These are phyloP conservation scores for Anorthoa munda DNA, from an alignment of 2,888 invertebrate species.

Conservation along the genomic window DNA sequence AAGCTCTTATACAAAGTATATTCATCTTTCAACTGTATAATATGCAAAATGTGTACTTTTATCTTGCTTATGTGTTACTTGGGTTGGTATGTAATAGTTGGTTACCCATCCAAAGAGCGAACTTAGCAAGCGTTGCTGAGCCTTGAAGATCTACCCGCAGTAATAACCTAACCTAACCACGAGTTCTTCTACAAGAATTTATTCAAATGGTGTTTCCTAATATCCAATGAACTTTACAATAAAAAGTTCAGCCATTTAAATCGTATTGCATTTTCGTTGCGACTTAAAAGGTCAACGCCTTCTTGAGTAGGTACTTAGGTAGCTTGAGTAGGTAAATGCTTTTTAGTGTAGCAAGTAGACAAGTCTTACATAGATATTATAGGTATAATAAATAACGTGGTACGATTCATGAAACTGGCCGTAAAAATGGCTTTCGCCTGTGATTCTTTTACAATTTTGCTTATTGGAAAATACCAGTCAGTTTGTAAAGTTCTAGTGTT, in stretches of 20 bases:
- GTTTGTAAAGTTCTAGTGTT: too few species aligned
- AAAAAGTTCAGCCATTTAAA: constrained; percentile 13
- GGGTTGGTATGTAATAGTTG: background rate
- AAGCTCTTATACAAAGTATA: too few species aligned
- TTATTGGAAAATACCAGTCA: too few species aligned
- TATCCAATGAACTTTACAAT: background rate
- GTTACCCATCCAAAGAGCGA: background rate
- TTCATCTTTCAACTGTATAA: too few species aligned
- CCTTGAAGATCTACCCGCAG: background rate
- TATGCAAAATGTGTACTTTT: too few species aligned
- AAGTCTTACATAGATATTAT: background rate
- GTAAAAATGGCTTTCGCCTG: background rate
- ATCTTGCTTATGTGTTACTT: too few species aligned
- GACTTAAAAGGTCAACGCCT: constrained; percentile 40
- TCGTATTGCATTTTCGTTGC: constrained; percentile 11
- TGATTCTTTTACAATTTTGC: too few species aligned
- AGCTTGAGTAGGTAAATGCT: constrained; percentile 17
- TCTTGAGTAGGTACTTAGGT: constrained; percentile 14
- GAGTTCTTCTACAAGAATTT: background rate
- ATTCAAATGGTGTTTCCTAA: background rate
- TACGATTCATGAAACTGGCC: background rate
- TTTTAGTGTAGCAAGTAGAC: constrained; percentile 23
- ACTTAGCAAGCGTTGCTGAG: background rate
- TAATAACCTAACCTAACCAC: background rate
- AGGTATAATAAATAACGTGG: background rate